phyloP scores from a whole-genome alignment of 2,113 vertebrate genomes.

The Zapornia atra region DNA sequence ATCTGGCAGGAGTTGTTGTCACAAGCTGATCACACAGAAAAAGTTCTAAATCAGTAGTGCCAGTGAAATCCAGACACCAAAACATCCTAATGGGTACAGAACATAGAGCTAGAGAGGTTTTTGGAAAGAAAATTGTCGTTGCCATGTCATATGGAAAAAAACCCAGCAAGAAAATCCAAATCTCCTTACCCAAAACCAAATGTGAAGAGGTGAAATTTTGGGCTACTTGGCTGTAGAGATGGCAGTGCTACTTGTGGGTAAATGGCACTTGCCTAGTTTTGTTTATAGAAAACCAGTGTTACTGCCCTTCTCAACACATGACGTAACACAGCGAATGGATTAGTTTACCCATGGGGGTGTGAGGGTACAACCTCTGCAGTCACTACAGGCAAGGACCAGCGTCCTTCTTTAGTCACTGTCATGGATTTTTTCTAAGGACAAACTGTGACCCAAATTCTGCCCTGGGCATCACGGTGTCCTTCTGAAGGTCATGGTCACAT shows the following conservation, averaged over 20 bases:
- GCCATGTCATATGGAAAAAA: not conserved
- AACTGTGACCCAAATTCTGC: not conserved
- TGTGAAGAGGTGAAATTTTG: not conserved
- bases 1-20: not conserved
- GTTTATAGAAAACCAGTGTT: not conserved
- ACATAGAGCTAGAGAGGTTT: not conserved
- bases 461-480: not conserved
- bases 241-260: rapidly evolving
- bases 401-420: not conserved
- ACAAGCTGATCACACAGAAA: not conserved
- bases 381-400: not conserved
- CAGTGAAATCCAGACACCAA: not conserved
- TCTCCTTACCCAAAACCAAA: not conserved
- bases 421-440: not conserved
- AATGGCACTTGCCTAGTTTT: not conserved
- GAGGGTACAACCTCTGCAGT: not conserved
- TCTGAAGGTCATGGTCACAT: not conserved
- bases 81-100: not conserved
- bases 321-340: not conserved
- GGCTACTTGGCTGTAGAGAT: not conserved
- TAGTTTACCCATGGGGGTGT: not conserved
- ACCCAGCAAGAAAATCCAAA: rapidly evolving
- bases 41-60: not conserved
- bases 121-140: not conserved
- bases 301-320: not conserved